phyloP scores from a whole-genome alignment of 2,888 invertebrate genomes.

The Zhuqinia jingwanae region DNA sequence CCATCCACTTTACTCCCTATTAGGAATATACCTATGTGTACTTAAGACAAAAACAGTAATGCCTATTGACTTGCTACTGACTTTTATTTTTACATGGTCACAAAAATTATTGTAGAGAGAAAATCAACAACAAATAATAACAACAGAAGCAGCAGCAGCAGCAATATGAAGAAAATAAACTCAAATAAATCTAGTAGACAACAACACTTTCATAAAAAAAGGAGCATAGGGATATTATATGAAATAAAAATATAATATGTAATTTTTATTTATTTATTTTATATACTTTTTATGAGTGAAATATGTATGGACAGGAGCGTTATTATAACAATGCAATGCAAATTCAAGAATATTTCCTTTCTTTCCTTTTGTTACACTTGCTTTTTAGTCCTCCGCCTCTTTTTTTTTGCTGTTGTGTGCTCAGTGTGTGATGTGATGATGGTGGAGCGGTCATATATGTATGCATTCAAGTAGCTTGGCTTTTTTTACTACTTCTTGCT shows the following conservation, averaged over 20 bases:
- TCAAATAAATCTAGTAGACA: no score
- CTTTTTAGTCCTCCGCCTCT: not conserved
- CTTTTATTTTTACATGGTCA: conserved; percentile 42
- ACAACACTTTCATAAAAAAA: no score
- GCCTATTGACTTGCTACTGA: conserved; percentile 37
- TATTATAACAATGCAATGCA: not conserved
- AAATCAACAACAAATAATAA: not conserved
- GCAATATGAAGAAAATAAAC: no score
- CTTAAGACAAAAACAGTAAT: conserved; percentile 56
- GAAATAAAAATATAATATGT: not conserved
- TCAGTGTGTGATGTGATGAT: not conserved
- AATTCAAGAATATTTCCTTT: not conserved
- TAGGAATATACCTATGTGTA: no score
- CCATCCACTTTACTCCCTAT: conserved; percentile 59
- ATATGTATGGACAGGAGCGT: not conserved
- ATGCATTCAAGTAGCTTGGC: not conserved
- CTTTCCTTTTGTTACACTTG: not conserved
- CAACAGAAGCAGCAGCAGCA: not conserved
- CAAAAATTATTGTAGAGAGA: no score
- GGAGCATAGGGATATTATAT: no score
- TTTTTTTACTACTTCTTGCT: not conserved
- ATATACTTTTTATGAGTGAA: not conserved
- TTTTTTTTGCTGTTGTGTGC: not conserved
- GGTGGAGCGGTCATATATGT: not conserved
- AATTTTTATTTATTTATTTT: conserved; percentile 6